These are phyloP conservation scores for Carlito syrichta DNA, from an alignment of 2,113 vertebrate species.

Conservation along the genomic window DNA sequence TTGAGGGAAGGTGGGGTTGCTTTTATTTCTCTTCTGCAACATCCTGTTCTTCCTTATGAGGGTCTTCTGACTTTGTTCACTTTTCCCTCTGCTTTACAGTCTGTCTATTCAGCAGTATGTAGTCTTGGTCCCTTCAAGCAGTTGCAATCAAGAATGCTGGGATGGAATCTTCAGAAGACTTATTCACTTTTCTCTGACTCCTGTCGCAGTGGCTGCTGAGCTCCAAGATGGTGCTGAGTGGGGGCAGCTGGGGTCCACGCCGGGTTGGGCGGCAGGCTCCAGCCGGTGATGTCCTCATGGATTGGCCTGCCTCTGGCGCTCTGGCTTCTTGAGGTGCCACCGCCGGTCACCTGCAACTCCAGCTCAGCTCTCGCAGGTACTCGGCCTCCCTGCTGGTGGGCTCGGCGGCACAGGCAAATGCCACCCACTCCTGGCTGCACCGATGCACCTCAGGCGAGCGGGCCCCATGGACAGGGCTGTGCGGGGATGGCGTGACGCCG, in stretches of 20 bases:
- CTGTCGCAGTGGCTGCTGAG: slow-evolving; percentile 54
- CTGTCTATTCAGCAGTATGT: too few species aligned
- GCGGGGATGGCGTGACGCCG: slow-evolving; percentile 56
- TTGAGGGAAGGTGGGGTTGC: too few species aligned
- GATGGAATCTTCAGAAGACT: too few species aligned
- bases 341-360: slow-evolving; percentile 90
- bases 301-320: too few species aligned
- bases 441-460: slow-evolving; percentile 58
- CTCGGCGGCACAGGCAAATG: slow-evolving; percentile 91
- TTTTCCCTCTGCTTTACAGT: too few species aligned
- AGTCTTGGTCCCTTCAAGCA: too few species aligned
- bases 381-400: slow-evolving; percentile 93
- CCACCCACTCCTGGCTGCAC: slow-evolving; percentile 20
- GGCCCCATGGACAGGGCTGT: slow-evolving; percentile 54
- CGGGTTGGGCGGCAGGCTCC: slow-evolving; percentile 81
- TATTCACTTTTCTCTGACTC: too few species aligned
- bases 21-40: too few species aligned
- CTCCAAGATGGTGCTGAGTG: slow-evolving; percentile 50
- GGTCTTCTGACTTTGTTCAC: too few species aligned
- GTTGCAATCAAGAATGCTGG: too few species aligned
- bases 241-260: slow-evolving; percentile 11
- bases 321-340: slow-evolving; percentile 91
- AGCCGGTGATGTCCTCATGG: too few species aligned
- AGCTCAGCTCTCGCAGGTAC: slow-evolving; percentile 93
- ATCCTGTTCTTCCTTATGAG: too few species aligned